phyloP scores from a whole-genome alignment of 2,888 invertebrate genomes.

The Sialis lutaria region DNA sequence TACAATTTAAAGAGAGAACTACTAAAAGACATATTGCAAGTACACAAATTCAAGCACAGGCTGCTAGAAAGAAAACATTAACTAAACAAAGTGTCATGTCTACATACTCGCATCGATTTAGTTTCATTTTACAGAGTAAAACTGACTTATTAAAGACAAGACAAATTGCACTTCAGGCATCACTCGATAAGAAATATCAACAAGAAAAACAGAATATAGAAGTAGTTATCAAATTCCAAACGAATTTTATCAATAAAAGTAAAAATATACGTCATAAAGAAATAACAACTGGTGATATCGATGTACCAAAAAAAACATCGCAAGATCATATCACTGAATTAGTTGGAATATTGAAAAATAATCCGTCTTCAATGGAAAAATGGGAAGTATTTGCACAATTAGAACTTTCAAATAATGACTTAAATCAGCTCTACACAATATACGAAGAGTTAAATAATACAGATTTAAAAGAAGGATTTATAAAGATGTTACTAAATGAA shows the following conservation, averaged over 20 bases:
- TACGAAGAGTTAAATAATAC: background rate
- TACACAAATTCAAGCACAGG: constrained; percentile 6
- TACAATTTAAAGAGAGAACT: background rate
- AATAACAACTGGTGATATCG: background rate
- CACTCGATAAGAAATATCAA: constrained; percentile 6
- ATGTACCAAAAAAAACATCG: too few relatives aligned
- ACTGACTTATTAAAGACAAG: constrained; percentile 6
- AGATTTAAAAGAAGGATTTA: background rate
- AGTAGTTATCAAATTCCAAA: constrained; percentile 5
- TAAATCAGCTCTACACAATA: background rate
- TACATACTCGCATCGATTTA: constrained; percentile 7
- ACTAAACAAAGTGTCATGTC: constrained; percentile 4
- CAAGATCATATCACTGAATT: too few relatives aligned
- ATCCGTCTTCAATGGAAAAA: background rate
- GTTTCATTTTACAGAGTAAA: constrained; percentile 1
- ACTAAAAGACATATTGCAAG: constrained; percentile 4
- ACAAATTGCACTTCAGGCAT: constrained; percentile 7
- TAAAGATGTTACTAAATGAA: constrained; percentile 7
- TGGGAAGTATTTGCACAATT: background rate
- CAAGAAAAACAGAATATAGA: constrained; percentile 7
- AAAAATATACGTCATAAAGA: background rate
- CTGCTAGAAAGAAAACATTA: constrained; percentile 9
- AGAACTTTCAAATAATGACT: background rate
- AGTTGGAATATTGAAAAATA: too few relatives aligned
- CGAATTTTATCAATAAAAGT: constrained; percentile 3